These are phyloP conservation scores for Novumbra hubbsi DNA, from an alignment of 2,797 vertebrate species.

Conservation along the genomic window DNA sequence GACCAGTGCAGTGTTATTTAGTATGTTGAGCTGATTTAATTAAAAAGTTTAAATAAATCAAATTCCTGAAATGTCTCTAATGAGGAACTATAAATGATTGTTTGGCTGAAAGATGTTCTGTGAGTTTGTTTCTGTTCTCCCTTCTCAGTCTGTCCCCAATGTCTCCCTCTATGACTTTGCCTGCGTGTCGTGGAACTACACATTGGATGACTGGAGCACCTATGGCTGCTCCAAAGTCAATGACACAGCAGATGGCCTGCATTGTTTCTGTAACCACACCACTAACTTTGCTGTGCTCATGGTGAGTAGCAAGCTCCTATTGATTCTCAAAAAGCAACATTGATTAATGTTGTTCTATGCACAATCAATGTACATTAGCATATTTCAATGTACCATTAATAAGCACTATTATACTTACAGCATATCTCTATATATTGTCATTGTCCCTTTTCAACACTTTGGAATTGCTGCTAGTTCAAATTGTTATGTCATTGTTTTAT, in stretches of 20 bases:
- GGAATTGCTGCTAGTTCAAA: too few relatives aligned
- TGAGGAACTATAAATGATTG: background rate
- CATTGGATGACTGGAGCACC: constrained; percentile 62
- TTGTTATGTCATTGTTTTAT: too few relatives aligned
- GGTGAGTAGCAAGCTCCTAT: constrained; percentile 57
- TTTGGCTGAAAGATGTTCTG: background rate
- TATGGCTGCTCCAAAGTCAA: constrained; percentile 59
- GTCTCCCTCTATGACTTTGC: constrained; percentile 51
- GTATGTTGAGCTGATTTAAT: background rate
- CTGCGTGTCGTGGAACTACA: constrained; percentile 74
- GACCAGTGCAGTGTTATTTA: too few relatives aligned
- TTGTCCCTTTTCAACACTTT: too few relatives aligned
- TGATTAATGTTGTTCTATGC: too few relatives aligned
- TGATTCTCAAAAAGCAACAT: too few relatives aligned
- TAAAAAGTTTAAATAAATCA: background rate
- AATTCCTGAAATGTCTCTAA: background rate
- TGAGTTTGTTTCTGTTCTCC: background rate
- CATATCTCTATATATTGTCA: too few relatives aligned
- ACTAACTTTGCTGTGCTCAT: constrained; percentile 77
- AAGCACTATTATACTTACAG: too few relatives aligned
- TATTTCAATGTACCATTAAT: too few relatives aligned
- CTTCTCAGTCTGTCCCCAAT: constrained; percentile 19
- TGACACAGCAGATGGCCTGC: background rate
- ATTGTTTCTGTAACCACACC: constrained; percentile 71
- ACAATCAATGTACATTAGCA: too few relatives aligned